Evolutionary conservation across 2,888 invertebrate species (phyloP).

Genomic region (Stramonita haemastoma): DNA sequence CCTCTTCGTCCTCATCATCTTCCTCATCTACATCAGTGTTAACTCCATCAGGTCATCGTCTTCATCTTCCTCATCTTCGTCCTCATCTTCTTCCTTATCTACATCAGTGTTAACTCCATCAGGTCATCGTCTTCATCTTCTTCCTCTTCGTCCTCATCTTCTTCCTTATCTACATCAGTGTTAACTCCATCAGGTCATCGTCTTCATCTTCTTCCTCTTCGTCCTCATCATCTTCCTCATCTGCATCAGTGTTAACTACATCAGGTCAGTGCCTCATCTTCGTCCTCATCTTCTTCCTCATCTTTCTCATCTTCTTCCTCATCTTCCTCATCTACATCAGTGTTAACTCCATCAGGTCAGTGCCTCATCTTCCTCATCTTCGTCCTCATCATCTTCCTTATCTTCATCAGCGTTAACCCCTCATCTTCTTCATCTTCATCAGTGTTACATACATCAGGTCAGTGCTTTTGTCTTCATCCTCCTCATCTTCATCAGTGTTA

Average conservation of each 20-base stretch:
- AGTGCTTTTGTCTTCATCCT: not conserved
- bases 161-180: too few species aligned
- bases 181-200: too few species aligned
- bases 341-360: not conserved
- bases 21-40: not conserved
- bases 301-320: not conserved
- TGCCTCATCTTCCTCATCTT: not conserved
- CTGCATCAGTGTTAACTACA: too few species aligned
- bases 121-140: not conserved
- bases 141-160: too few species aligned
- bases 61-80: not conserved
- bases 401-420: not conserved
- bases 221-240: too few species aligned
- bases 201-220: too few species aligned
- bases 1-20: not conserved
- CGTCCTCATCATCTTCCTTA: not conserved
- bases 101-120: not conserved
- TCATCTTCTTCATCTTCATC: not conserved
- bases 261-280: too few species aligned
- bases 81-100: not conserved
- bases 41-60: not conserved
- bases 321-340: not conserved
- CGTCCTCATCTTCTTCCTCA: too few species aligned
- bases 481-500: slow-evolving; percentile 68
- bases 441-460: not conserved